Evolutionary conservation across 2,113 vertebrate species (phyloP), one percentile per base, ranked within the genome.

Genomic region (Lucifuga dentata): DNA sequence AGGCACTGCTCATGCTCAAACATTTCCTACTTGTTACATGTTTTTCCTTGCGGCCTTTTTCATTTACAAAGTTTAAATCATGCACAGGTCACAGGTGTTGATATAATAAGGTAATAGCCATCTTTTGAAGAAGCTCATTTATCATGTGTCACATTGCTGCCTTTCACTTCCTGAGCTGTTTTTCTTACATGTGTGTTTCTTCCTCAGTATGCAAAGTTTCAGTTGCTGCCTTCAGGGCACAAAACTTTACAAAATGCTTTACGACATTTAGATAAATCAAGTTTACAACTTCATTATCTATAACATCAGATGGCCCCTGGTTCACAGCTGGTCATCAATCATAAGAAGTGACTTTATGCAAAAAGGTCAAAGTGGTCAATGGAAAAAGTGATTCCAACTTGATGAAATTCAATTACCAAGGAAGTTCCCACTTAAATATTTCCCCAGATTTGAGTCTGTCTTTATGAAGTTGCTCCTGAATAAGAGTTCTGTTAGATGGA

Each of bases 201-300:
- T n/a, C n/a, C n/a, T n/a, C n/a, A n/a, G n/a, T n/a, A n/a, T n/a
- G n/a, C n/a, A 41, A 16, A 11, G 17, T 56, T 29, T 76, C 64
- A 39, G 65, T 76, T 63, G 55, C 56, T 75, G 51, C 70, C 78
- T 49, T 51, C 43, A 1, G 41, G 72, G 39, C 51, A 58, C 20
- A 53, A 51, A 59, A 49, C n/a, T 39, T 29, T 46, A 56, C 1
- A 2, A 19, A 63, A 44, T 39, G 21, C 17, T 35, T 26, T 8
- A 20, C 78, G 73, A 68, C 78, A 44, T 68, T 78, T 67, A 32
- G 48, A 56, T 77, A 55, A 71, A 85, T 85, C 62, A 15, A 60
- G 67, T 15, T 3, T 49, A 12, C 45, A 68, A 55, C 12, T 64
- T 63, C 32, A 56, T 70, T 46, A 59, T 80, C 61, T 52, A 43